Conservation (phyloP, 37 sponge, comb jelly and placozoan genomes). For the Ephydatia muelleri region DNA sequence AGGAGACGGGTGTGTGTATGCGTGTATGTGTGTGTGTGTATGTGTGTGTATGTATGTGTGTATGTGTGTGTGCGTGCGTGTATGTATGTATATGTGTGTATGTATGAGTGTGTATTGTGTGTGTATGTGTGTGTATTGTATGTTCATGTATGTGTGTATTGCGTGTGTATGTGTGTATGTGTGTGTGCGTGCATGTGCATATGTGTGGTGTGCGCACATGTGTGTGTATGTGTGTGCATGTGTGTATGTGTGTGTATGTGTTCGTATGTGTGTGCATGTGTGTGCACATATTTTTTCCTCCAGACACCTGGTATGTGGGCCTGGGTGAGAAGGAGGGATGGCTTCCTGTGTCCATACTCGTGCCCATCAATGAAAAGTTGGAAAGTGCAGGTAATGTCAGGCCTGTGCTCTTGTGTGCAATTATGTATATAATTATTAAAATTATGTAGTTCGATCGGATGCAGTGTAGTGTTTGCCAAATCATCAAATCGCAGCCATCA, state of each 20-base stretch:
- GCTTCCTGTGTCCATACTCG: slow-evolving; percentile 45
- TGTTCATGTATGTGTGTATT: too few species aligned
- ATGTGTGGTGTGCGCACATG: not conserved
- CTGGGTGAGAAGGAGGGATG: slow-evolving; percentile 65
- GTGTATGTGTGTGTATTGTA: not conserved
- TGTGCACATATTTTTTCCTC: not conserved
- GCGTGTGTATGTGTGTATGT: too few species aligned
- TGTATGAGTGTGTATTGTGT: not conserved
- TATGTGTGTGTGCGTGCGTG: not conserved
- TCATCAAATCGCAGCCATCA: too few species aligned
- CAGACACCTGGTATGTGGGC: slow-evolving; percentile 64
- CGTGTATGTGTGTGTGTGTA: not conserved
- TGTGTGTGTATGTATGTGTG: not conserved
- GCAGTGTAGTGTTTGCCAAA: too few species aligned
- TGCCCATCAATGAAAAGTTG: slow-evolving; percentile 6
- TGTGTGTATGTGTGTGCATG: too few species aligned
- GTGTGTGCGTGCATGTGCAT: not conserved
- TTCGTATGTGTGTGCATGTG: not conserved
- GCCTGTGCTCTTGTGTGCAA: not conserved
- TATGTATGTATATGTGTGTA: not conserved
- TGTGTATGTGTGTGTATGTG: too few species aligned
- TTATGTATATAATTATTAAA: not conserved
- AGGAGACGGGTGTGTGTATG: not conserved
- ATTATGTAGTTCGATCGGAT: too few species aligned
- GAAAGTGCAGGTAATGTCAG: not conserved